phyloP scores from a whole-genome alignment of 2,797 vertebrate species.

The Myotis findleyi region DNA sequence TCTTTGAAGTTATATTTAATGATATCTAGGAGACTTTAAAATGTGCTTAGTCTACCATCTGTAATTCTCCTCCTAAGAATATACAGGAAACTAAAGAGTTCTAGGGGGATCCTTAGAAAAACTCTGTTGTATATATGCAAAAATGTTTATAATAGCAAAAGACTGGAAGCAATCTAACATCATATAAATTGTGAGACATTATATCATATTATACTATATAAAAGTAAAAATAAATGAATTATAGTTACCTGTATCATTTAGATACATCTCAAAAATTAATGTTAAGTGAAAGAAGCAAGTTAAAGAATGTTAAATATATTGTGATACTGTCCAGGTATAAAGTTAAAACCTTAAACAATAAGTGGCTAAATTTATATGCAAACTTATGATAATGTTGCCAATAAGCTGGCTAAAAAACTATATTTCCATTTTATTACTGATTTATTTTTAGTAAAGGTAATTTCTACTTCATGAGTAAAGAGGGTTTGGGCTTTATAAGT shows the following conservation, averaged over 20 bases:
- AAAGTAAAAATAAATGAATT: slow-evolving; percentile 33
- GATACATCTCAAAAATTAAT: neutral
- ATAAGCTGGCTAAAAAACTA: slow-evolving; percentile 7
- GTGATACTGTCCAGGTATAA: neutral
- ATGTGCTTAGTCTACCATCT: neutral
- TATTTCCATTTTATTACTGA: slow-evolving; percentile 32
- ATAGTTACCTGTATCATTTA: neutral
- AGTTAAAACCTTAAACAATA: slow-evolving; percentile 31
- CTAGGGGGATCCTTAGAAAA: neutral
- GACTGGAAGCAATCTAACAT: slow-evolving; percentile 41
- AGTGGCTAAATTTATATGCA: neutral
- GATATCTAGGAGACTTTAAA: slow-evolving; percentile 7
- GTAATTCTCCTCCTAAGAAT: neutral
- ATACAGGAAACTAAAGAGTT: neutral
- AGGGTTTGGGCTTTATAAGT: neutral
- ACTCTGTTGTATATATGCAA: neutral
- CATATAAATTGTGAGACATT: neutral
- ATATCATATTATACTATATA: neutral
- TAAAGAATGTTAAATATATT: slow-evolving; percentile 29
- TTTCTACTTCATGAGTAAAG: slow-evolving; percentile 17
- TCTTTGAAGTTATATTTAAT: slow-evolving; percentile 11
- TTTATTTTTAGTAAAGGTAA: neutral
- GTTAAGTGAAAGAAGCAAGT: slow-evolving; percentile 43
- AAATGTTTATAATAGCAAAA: slow-evolving; percentile 39
- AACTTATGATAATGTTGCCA: neutral